A percentile compares a stretch with the other conserved stretches of the same genome.
These are phyloP conservation scores for Glaucomys volans DNA, from an alignment of 2,113 vertebrate species.

Conservation along the genomic window DNA sequence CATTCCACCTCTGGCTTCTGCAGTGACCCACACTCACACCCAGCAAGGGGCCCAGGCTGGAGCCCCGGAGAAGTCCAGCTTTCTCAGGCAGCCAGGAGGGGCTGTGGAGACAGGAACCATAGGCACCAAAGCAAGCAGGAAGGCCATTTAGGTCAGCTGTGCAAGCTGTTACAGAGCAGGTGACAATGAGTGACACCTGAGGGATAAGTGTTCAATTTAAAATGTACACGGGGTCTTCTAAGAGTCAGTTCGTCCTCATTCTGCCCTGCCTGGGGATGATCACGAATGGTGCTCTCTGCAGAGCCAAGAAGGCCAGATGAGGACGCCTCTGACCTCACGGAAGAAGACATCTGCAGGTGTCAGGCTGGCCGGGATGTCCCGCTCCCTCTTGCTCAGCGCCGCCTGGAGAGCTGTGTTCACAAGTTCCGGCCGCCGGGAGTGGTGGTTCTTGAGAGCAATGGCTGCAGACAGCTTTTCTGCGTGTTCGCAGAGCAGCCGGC, in stretches of 20 bases:
- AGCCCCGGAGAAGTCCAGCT: background rate
- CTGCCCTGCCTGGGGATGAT: background rate
- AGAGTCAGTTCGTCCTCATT: background rate
- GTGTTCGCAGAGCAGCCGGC: conserved; percentile 94
- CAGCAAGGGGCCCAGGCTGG: background rate
- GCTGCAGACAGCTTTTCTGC: conserved; percentile 95
- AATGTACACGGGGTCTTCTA: background rate
- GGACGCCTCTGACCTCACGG: conserved; percentile 90
- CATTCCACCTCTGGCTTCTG: background rate
- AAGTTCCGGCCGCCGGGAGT: conserved; percentile 91
- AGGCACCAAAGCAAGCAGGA: background rate
- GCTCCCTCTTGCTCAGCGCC: conserved; percentile 88
- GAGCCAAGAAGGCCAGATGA: background rate
- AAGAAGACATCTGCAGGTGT: conserved; percentile 97
- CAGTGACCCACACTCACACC: background rate
- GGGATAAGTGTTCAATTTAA: background rate
- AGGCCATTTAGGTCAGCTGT: background rate
- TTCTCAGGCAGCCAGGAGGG: background rate
- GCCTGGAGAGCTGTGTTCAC: conserved; percentile 91
- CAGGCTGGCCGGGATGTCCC: conserved; percentile 89
- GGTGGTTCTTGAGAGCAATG: conserved; percentile 95
- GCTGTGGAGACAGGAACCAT: background rate
- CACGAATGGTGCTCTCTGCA: fast-evolving
- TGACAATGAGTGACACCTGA: background rate
- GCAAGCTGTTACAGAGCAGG: background rate